Evolutionary conservation across 2,888 invertebrate species (phyloP).

Genomic region (Callyntrura guangdongensis): DNA sequence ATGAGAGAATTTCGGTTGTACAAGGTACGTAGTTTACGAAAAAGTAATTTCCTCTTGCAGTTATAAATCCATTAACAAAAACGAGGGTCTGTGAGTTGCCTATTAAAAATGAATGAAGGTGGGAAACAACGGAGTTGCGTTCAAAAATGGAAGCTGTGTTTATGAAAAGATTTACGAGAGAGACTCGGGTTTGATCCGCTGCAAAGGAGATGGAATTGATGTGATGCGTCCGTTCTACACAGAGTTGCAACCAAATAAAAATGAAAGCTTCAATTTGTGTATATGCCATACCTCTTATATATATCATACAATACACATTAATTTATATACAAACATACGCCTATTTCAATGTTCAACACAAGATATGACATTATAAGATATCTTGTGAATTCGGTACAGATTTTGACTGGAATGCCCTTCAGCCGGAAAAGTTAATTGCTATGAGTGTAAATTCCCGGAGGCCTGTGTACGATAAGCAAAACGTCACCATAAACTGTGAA

Average conservation of each 20-base stretch:
- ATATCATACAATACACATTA: neutral
- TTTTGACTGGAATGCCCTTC: slow-evolving; percentile 77
- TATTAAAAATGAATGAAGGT: slow-evolving; percentile 62
- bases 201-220: slow-evolving; percentile 84
- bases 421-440: slow-evolving; percentile 73
- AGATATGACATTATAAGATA: neutral
- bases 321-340: neutral
- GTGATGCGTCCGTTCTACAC: slow-evolving; percentile 81
- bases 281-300: slow-evolving; percentile 24
- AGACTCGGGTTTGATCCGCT: slow-evolving; percentile 83
- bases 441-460: slow-evolving; percentile 49
- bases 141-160: slow-evolving; percentile 77
- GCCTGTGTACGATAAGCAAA: slow-evolving; percentile 76
- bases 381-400: slow-evolving; percentile 45
- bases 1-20: slow-evolving; percentile 76
- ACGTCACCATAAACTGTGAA: slow-evolving; percentile 75
- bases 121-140: slow-evolving; percentile 74
- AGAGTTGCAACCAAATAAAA: slow-evolving; percentile 74
- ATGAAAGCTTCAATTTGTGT: slow-evolving; percentile 77
- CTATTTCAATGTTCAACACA: neutral
- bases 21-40: slow-evolving; percentile 68
- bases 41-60: slow-evolving; percentile 17
- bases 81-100: neutral
- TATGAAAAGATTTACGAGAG: slow-evolving; percentile 78
- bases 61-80: neutral